Evolutionary conservation across 2,888 invertebrate genomes (phyloP).

Genomic region (Ecliptopera silaceata): DNA sequence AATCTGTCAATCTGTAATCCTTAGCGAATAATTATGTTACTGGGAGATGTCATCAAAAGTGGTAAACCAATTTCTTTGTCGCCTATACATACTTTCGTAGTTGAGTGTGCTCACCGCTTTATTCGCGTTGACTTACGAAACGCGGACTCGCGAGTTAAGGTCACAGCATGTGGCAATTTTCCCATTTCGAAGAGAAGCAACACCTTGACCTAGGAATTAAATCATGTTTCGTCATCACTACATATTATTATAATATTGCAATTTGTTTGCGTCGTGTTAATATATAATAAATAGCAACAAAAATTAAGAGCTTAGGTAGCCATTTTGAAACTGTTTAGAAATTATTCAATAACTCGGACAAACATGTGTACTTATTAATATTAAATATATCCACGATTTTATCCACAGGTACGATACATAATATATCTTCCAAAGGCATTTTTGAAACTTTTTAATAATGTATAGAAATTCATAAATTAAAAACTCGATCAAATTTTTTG

Average conservation of each 20-base stretch:
- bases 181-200: slow-evolving; percentile 79
- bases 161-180: slow-evolving; percentile 80
- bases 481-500: too few relatives aligned
- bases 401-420: too few relatives aligned
- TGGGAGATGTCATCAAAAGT: too few relatives aligned
- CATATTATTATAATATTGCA: slow-evolving; percentile 49
- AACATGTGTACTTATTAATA: too few relatives aligned
- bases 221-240: slow-evolving; percentile 71
- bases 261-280: slow-evolving; percentile 45
- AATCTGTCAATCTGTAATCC: too few relatives aligned
- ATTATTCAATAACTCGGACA: neutral
- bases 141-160: slow-evolving; percentile 73
- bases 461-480: too few relatives aligned
- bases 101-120: slow-evolving; percentile 50
- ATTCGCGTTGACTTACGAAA: slow-evolving; percentile 66
- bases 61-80: too few relatives aligned
- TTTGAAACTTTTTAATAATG: too few relatives aligned
- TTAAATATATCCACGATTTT: too few relatives aligned
- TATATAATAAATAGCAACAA: neutral
- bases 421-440: too few relatives aligned
- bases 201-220: slow-evolving; percentile 82
- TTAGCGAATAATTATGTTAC: too few relatives aligned
- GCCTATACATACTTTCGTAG: slow-evolving; percentile 15
- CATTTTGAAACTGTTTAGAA: neutral
- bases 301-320: neutral